Conservation (phyloP, 1,140 invertebrate genomes). For the Dendroctonus valens region DNA sequence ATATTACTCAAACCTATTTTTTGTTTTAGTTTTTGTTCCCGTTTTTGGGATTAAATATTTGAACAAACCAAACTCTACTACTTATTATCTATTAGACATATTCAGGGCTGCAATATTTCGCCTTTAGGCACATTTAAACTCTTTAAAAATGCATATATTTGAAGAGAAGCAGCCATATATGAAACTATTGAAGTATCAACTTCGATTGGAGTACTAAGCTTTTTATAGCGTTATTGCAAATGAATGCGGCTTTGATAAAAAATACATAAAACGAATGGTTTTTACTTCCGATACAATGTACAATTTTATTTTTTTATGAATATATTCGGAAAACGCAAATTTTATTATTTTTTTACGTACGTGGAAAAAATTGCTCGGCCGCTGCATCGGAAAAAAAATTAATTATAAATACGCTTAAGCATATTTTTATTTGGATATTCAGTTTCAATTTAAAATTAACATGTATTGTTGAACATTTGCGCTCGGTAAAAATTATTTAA, state of each 20-base stretch:
- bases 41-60: no score
- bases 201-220: neutral
- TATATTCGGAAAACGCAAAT: slow-evolving; percentile 27
- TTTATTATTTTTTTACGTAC: slow-evolving; percentile 12
- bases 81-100: no score
- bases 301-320: slow-evolving; percentile 19
- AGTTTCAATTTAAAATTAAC: slow-evolving; percentile 32
- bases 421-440: slow-evolving; percentile 31
- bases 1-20: no score
- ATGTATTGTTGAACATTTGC: slow-evolving; percentile 28
- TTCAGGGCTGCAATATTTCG: no score
- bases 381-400: slow-evolving; percentile 17
- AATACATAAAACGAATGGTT: slow-evolving; percentile 18
- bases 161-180: no score
- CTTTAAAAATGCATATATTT: no score
- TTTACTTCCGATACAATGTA: slow-evolving; percentile 30
- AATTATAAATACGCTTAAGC: slow-evolving; percentile 30
- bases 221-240: slow-evolving; percentile 16
- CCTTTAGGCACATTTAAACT: no score
- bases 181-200: no score
- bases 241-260: slow-evolving; percentile 18
- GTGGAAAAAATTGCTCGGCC: slow-evolving; percentile 16
- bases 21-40: no score
- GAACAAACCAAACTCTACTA: no score
- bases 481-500: slow-evolving; percentile 26